Conservation (phyloP, 2,797 vertebrate species). For the Gymnocypris eckloni region DNA sequence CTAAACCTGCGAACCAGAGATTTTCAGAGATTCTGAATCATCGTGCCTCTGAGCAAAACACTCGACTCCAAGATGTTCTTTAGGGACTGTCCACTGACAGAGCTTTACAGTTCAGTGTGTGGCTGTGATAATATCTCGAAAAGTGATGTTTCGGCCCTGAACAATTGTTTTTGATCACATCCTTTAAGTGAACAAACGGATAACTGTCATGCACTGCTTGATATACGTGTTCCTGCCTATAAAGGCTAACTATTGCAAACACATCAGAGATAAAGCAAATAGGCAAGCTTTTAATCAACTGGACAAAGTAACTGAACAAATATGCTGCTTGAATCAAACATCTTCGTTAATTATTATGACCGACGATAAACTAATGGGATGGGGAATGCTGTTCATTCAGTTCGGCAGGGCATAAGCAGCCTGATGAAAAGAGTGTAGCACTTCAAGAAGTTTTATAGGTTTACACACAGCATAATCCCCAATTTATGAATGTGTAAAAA, state of each 20-base stretch:
- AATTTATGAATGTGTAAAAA: slow-evolving; percentile 41
- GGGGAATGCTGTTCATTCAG: slow-evolving; percentile 9
- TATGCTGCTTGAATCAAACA: neutral
- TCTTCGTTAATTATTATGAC: slow-evolving; percentile 11
- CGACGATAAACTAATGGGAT: slow-evolving; percentile 1
- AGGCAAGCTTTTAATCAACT: neutral
- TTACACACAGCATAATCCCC: neutral
- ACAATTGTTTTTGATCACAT: neutral
- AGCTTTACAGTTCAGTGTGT: neutral
- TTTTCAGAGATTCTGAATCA: neutral
- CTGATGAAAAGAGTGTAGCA: neutral
- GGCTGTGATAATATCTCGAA: neutral
- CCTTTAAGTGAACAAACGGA: neutral
- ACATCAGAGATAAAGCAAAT: neutral
- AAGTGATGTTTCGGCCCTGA: neutral
- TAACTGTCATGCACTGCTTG: neutral
- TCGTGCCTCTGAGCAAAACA: neutral
- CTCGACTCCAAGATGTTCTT: neutral
- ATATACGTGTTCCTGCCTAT: neutral
- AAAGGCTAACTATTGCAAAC: neutral
- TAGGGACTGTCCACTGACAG: neutral
- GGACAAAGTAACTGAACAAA: neutral
- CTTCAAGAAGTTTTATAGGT: neutral
- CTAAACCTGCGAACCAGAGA: neutral
- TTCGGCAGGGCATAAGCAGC: neutral